phyloP scores from a whole-genome alignment of 2,797 vertebrate species.

The Threskiornis aethiopicus region DNA sequence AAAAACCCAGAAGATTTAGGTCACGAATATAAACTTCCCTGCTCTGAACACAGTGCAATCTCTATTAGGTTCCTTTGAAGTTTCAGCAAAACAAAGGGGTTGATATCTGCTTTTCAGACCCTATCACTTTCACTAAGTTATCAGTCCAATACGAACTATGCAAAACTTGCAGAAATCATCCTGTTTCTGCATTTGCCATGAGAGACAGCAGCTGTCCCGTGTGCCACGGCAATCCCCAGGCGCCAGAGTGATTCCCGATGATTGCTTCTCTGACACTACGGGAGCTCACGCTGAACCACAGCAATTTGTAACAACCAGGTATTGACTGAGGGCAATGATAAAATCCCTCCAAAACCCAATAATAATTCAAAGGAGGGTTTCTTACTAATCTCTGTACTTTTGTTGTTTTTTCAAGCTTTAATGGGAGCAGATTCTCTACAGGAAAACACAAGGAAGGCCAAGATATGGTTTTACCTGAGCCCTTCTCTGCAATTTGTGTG shows the following conservation, averaged over 20 bases:
- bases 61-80: neutral
- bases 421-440: neutral
- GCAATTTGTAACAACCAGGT: neutral
- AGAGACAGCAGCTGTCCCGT: neutral
- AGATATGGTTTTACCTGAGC: neutral
- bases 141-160: neutral
- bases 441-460: neutral
- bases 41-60: neutral
- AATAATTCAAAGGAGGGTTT: neutral
- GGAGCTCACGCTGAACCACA: neutral
- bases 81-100: neutral
- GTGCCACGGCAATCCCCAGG: fast-evolving
- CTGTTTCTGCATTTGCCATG: neutral
- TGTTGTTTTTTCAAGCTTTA: neutral
- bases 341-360: neutral
- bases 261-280: fast-evolving
- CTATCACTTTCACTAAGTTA: neutral
- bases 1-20: neutral
- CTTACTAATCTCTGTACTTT: neutral
- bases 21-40: neutral
- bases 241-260: neutral
- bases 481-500: neutral
- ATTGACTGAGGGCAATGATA: neutral
- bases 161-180: neutral
- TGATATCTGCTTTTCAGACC: fast-evolving